Base-by-base conservation (phyloP, 30 jellyfish, hydroid and myxozoan genomes). In the Aurelia sp. region DNA sequence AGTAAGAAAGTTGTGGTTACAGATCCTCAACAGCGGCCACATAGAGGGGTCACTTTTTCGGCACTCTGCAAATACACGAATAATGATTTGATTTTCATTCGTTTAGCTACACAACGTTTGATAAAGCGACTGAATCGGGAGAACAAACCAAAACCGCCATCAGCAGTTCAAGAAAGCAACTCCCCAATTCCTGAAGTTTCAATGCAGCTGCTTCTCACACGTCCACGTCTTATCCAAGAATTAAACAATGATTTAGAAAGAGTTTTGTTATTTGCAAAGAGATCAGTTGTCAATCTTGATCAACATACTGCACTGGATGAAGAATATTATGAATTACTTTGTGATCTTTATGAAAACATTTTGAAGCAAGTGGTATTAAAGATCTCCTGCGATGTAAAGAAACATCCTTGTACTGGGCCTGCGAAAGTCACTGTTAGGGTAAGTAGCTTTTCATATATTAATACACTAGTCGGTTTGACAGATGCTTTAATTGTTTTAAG, bases 171-270 rank as follows among this genome's bases (percentile, higher is more conserved):
- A n/a, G 70, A 20, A 15, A 76, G 82, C 47, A 50, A 38, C n/a
- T 63, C 92, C 5, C 98, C 98, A 4, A 82, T 93, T 31, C 85
- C 85, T 19, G 97, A 80, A n/a, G 91, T 93, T 16, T 20, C 94
- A 4, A 12, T 69, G 82, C 96, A 81, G 87, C 72, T 79, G 18
- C 80, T 93, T 12, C 93, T 93, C 33, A 70, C 88, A 8, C 90
- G 96, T 17, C 97, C 98, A 2, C 80, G 85, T 5, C 84, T 93
- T 9, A 78, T 93, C 19, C 98, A 93, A 50, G 96, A 79, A 10
- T 52, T 87, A 61, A 82, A 82, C 71, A 53, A 70, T 55, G 97
- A 93, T 60, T 52, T 93, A 71, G 93, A 87, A 50, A 80, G 88
- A 27, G 68, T 93, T 38, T 76, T 93, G 21, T 66, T 57, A 19